Base-by-base conservation (phyloP, 2,113 vertebrate species). In the Leptodactylus fuscus region DNA sequence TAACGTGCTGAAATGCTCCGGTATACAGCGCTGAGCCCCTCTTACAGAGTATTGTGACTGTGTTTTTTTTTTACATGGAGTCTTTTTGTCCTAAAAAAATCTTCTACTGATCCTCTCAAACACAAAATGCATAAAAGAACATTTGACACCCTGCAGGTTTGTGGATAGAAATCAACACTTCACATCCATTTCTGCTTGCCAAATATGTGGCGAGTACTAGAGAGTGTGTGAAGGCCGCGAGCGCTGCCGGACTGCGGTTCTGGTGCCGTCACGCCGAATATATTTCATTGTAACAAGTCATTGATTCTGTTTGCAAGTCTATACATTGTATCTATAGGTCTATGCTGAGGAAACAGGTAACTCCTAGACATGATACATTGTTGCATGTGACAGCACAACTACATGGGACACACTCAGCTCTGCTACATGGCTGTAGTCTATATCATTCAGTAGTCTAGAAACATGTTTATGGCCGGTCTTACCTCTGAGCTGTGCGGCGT, bases 401-500 rank as follows among this genome's bases (percentile, higher is more conserved):
- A 4, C 58, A 27, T 62, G 27, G 29, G 27, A 32, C 4, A 32
- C 8, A 65, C 60, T 16, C 55, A 62, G 29, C 5, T 8, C 62
- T 34, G 15, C 15, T 20, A 67, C 29, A 65, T n/a, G n/a, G 27
- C 58, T 27, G 58, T 11, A 27, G 22, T 29, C 15, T 62, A 11
- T 32, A 15, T 18, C 20, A 0, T 65, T 32, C 3, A 32, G 20
- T 22, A 70, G 6, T 38, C 38, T 71, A 1, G 4, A 11, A 22
- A 41, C 29, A 3, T 34, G 24, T 49, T 51, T 1, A 5, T 38
- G 76, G 18, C 9, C 5, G 5, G 29, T 46, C 81, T 83, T 79
- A 85, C 83, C 83, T 85, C 75, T 77, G 67, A 58, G 36, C 70
- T n/a, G 1, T 32, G 29, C 22, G n/a, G 48, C 34, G 29, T 69